These are phyloP conservation scores for Oreochromis mossambicus DNA, from an alignment of 2,797 vertebrate species.

Conservation along the genomic window DNA sequence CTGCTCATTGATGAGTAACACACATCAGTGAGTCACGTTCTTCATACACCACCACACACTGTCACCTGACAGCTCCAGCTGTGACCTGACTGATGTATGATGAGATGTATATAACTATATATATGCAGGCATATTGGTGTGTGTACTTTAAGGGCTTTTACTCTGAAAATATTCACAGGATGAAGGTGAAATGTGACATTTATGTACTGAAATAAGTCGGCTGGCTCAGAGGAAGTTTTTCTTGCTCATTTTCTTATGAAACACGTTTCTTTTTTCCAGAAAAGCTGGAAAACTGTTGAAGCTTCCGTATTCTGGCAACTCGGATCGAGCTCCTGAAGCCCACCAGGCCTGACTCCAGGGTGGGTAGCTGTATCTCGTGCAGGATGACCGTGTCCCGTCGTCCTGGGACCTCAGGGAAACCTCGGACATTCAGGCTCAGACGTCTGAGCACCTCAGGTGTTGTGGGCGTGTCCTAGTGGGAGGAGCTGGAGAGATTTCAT, in stretches of 20 bases:
- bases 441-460: not conserved
- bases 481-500: no score
- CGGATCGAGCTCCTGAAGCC: not conserved
- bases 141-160: fast-evolving
- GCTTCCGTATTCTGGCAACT: not conserved
- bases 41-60: fast-evolving
- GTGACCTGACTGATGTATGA: not conserved
- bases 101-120: not conserved
- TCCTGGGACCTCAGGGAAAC: not conserved
- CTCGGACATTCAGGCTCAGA: not conserved
- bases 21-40: not conserved
- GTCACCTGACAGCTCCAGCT: not conserved
- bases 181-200: not conserved
- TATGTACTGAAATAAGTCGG: not conserved
- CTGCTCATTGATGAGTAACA: fast-evolving
- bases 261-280: not conserved
- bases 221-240: not conserved
- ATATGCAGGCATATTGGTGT: fast-evolving
- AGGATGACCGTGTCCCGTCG: fast-evolving
- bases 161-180: not conserved
- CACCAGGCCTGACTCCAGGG: fast-evolving
- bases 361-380: not conserved
- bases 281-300: not conserved
- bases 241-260: not conserved
- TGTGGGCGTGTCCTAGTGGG: not conserved